Base-by-base conservation (phyloP, 1,140 invertebrate genomes). In the Procambarus clarkii region DNA sequence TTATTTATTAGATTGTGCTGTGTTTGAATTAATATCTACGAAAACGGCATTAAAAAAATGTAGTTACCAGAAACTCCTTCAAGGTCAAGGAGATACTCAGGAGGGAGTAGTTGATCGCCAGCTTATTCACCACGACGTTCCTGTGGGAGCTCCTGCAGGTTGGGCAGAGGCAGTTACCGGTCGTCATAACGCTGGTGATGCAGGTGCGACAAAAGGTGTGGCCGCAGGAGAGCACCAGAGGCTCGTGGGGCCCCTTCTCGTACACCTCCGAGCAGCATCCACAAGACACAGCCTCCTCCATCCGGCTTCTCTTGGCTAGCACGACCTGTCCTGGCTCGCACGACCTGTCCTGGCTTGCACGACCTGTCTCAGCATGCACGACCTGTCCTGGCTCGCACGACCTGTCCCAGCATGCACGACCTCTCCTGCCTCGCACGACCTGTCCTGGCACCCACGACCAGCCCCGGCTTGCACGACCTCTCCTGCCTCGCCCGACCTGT, bases 191-290 rank as follows among this genome's bases (percentile, higher is more conserved):
- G 21, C n/a, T 54, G 2, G 34, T 4, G 2, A 88, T 34, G 48
- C 86, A 88, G 21, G 44, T 54, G 18, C 78, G 86, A 58, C 86
- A 88, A 58, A 88, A 82, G 78, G 78, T 88, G 46, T 88, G 78
- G 9, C 86, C 86, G 50, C 78, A 88, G 9, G 86, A 78, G 11
- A 88, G 78, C 45, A 88, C 60, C 2, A 88, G 79, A 5, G 86
- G 86, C 46, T 80, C 79, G 0, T 77, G 54, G 9, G 0, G 9
- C 44, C 34, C 78, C 4, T 4, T 44, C 34, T 81, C 34, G 64
- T 88, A 88, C 44, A 81, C 58, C 48, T 74, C 78, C 2, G 78
- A 81, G 58, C 86, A 88, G 44, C 81, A 78, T 3, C 34, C 44
- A n/a, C 86, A 88, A 0, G 13, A 71, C 60, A 88, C 64, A 15